A percentile compares a stretch with the other conserved stretches of the same genome.
These are phyloP conservation scores for Caloenas nicobarica DNA, from an alignment of 2,113 vertebrate genomes.

Conservation along the genomic window DNA sequence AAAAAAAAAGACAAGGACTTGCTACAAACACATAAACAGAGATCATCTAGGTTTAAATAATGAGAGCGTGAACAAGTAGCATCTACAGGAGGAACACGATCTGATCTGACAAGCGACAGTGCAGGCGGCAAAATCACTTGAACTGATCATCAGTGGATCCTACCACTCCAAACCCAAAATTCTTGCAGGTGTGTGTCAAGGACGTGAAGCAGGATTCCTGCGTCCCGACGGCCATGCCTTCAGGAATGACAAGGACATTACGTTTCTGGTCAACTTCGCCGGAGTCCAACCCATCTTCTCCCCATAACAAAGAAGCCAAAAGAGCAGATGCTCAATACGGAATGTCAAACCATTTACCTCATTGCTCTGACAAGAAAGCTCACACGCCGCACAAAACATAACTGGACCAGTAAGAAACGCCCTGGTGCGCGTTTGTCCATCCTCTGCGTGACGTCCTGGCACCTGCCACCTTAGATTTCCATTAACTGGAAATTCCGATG, in stretches of 20 bases:
- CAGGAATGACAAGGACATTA: background rate
- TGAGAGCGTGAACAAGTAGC: background rate
- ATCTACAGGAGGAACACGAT: background rate
- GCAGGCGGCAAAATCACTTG: background rate
- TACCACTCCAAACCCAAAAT: background rate
- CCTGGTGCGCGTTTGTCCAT: background rate
- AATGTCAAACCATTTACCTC: background rate
- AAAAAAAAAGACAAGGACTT: background rate
- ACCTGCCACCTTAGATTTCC: background rate
- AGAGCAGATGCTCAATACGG: background rate
- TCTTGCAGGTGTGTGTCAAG: background rate
- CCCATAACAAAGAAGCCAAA: background rate
- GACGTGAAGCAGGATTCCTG: background rate
- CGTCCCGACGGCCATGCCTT: rapidly evolving
- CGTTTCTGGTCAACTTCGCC: background rate
- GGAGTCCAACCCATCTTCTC: background rate
- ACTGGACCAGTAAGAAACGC: background rate
- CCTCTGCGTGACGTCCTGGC: background rate
- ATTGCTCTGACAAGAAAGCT: background rate
- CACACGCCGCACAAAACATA: background rate
- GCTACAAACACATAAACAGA: background rate
- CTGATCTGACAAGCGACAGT: background rate
- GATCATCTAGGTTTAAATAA: background rate
- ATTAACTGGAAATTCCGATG: background rate
- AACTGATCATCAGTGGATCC: background rate